Evolutionary conservation across 2,113 vertebrate species (phyloP).

Genomic region (Oncorhynchus tshawytscha): DNA sequence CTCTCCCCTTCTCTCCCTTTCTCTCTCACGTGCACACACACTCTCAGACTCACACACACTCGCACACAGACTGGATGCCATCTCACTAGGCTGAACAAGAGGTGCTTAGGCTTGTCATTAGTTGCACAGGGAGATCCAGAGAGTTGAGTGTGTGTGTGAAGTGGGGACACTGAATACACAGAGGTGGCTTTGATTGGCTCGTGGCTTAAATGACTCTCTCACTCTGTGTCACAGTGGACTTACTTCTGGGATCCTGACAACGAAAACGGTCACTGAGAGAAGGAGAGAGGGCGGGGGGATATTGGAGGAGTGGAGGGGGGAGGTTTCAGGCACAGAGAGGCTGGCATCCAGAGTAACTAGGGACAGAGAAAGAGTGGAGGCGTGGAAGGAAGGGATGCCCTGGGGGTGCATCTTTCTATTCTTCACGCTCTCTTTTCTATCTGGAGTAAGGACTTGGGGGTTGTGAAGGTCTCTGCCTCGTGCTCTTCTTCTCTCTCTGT

Average conservation of each 20-base stretch:
- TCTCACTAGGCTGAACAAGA: constrained; percentile 70
- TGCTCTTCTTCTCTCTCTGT: not conserved
- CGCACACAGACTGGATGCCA: constrained; percentile 61
- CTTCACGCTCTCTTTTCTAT: not conserved
- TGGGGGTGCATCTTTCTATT: constrained; percentile 46
- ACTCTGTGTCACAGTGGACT: constrained; percentile 49
- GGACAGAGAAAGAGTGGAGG: constrained; percentile 51
- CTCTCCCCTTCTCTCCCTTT: constrained; percentile 10
- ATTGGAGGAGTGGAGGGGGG: constrained; percentile 21
- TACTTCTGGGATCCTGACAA: constrained; percentile 49
- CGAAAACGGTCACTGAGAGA: constrained; percentile 41
- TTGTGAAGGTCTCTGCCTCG: constrained; percentile 17
- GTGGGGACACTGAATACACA: constrained; percentile 42
- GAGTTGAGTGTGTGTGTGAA: constrained; percentile 18
- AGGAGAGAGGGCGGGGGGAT: constrained; percentile 4
- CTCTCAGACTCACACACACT: constrained; percentile 51
- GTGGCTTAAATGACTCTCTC: constrained; percentile 47
- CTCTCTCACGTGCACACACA: constrained; percentile 16
- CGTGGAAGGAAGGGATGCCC: constrained; percentile 59
- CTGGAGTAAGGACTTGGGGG: constrained; percentile 16
- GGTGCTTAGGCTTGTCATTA: constrained; percentile 70
- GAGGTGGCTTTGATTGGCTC: constrained; percentile 58
- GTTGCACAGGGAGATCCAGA: constrained; percentile 46
- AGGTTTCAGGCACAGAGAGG: constrained; percentile 40
- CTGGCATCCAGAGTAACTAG: constrained; percentile 53